These are phyloP conservation scores for Dissostichus mawsoni DNA, from an alignment of 2,113 vertebrate genomes.

Conservation along the genomic window DNA sequence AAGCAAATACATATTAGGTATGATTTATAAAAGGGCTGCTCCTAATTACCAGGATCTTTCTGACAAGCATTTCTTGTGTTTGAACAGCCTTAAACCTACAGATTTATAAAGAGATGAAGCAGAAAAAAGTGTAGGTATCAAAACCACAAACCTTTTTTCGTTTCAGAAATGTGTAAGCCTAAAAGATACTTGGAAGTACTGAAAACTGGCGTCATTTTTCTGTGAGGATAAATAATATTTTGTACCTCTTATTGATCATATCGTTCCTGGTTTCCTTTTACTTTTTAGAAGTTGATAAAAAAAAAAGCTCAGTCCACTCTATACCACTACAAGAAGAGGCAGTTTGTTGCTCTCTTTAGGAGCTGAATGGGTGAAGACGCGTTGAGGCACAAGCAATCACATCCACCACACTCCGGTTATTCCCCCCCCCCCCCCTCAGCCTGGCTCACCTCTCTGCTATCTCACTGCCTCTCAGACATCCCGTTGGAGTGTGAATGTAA, in stretches of 20 bases:
- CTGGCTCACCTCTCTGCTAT: conserved; percentile 41
- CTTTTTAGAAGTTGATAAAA: not conserved
- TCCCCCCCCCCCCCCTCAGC: conserved; percentile 8
- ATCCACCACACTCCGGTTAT: conserved; percentile 11
- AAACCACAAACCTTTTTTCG: no score
- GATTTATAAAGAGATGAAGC: no score
- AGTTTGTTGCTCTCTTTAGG: conserved; percentile 5
- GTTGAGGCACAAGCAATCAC: conserved; percentile 23
- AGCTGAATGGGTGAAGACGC: conserved; percentile 13
- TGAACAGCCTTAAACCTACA: no score
- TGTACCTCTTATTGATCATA: no score
- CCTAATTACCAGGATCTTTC: not conserved
- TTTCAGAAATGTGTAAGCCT: no score
- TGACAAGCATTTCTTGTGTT: no score
- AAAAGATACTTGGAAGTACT: no score
- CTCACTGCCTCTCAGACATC: conserved; percentile 51
- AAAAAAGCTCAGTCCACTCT: not conserved
- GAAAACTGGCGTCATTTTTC: no score
- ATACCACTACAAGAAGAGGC: conserved; percentile 1
- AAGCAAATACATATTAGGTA: not conserved
- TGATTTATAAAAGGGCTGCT: not conserved
- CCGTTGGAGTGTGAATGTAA: conserved; percentile 34
- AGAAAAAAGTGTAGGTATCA: no score
- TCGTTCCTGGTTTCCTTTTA: no score
- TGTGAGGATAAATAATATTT: no score